phyloP scores from a whole-genome alignment of 2,797 vertebrate species.

The Myioborus melanocephalus region DNA sequence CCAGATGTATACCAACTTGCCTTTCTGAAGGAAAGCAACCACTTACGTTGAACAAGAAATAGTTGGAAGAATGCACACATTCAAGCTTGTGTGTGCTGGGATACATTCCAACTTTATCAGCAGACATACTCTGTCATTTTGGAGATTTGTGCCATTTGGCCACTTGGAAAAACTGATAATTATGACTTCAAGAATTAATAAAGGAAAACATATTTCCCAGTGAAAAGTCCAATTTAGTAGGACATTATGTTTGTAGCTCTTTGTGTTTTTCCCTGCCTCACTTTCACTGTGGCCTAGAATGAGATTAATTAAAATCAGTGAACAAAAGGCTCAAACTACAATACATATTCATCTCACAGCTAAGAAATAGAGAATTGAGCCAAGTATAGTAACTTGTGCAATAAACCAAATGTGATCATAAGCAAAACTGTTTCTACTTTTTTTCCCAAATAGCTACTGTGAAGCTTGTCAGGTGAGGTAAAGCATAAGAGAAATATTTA shows the following conservation, averaged over 20 bases:
- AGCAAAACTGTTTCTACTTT: neutral
- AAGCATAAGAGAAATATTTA: neutral
- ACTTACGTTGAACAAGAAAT: neutral
- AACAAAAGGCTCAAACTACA: neutral
- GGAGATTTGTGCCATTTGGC: neutral
- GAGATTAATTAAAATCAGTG: neutral
- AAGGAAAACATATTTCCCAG: neutral
- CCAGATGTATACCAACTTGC: neutral
- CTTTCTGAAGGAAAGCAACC: neutral
- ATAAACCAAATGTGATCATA: neutral
- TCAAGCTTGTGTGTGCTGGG: neutral
- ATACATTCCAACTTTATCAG: neutral
- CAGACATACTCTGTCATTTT: neutral
- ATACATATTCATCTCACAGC: neutral
- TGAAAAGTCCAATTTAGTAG: neutral
- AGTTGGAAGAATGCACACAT: neutral
- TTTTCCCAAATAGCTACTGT: neutral
- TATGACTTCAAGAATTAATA: neutral
- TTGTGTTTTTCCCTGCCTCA: neutral
- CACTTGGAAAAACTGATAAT: neutral
- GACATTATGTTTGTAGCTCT: neutral
- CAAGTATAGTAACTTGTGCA: neutral
- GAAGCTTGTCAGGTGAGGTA: neutral
- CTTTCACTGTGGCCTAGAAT: neutral
- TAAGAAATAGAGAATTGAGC: neutral